phyloP scores from a whole-genome alignment of 2,113 vertebrate species.

The Chaetodon auriga region DNA sequence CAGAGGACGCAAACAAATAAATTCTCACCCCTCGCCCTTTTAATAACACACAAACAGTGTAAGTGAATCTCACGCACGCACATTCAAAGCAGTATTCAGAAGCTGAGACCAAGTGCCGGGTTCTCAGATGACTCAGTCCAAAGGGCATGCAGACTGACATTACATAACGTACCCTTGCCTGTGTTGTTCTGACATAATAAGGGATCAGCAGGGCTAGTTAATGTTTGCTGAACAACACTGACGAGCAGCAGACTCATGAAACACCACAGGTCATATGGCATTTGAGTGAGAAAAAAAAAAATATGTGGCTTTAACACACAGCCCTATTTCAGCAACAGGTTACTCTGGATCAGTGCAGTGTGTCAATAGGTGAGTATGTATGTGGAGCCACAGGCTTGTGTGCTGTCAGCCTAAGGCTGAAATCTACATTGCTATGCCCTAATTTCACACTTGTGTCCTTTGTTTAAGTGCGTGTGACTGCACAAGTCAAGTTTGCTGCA shows the following conservation, averaged over 20 bases:
- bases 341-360: constrained; percentile 60
- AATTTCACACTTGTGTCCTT: neutral
- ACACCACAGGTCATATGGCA: constrained; percentile 36
- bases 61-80: constrained; percentile 1
- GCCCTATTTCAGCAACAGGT: constrained; percentile 34
- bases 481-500: neutral
- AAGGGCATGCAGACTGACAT: constrained; percentile 68
- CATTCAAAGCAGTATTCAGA: constrained; percentile 41
- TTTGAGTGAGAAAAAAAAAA: neutral
- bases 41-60: constrained; percentile 8
- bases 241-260: constrained; percentile 31
- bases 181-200: constrained; percentile 70
- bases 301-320: neutral
- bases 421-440: constrained; percentile 17
- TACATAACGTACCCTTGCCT: constrained; percentile 67
- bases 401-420: neutral
- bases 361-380: constrained; percentile 64
- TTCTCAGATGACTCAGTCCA: constrained; percentile 66
- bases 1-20: constrained; percentile 31
- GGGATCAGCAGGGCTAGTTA: constrained; percentile 39
- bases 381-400: constrained; percentile 7
- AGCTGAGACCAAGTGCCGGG: constrained; percentile 39
- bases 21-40: constrained; percentile 27
- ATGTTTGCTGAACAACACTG: constrained; percentile 73
- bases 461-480: no score